phyloP scores from a whole-genome alignment of 1,140 invertebrate species.

The Fopius arisanus region DNA sequence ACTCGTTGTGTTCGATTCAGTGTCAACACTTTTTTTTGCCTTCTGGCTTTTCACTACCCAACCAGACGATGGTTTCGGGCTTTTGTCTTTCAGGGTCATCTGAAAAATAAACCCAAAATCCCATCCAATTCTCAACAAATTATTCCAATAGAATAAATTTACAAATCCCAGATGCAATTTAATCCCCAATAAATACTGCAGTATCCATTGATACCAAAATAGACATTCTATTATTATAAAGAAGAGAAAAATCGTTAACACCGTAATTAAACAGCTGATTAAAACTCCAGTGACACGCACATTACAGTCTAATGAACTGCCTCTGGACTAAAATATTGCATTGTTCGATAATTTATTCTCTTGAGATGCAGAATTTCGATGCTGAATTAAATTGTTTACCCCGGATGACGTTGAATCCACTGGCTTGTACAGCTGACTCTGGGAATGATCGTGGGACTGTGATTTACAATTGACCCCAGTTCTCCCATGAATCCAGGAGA shows the following conservation, averaged over 20 bases:
- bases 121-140: no score
- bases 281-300: no score
- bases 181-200: no score
- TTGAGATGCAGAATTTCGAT: not conserved
- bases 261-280: no score
- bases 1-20: slow-evolving; percentile 53
- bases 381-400: slow-evolving; percentile 39
- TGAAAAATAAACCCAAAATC: slow-evolving; percentile 31
- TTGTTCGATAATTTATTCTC: not conserved
- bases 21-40: slow-evolving; percentile 49
- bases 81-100: slow-evolving; percentile 57
- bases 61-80: slow-evolving; percentile 50
- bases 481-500: slow-evolving; percentile 58
- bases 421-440: slow-evolving; percentile 60
- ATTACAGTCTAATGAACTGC: no score
- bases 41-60: slow-evolving; percentile 56
- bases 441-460: slow-evolving; percentile 49
- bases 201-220: no score
- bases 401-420: slow-evolving; percentile 62
- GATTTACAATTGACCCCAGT: slow-evolving; percentile 48
- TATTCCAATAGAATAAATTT: not conserved
- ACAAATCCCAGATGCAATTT: no score
- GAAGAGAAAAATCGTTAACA: no score
- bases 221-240: no score
- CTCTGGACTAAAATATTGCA: no score